phyloP scores from a whole-genome alignment of 1,140 invertebrate species.

The Maniola jurtina region DNA sequence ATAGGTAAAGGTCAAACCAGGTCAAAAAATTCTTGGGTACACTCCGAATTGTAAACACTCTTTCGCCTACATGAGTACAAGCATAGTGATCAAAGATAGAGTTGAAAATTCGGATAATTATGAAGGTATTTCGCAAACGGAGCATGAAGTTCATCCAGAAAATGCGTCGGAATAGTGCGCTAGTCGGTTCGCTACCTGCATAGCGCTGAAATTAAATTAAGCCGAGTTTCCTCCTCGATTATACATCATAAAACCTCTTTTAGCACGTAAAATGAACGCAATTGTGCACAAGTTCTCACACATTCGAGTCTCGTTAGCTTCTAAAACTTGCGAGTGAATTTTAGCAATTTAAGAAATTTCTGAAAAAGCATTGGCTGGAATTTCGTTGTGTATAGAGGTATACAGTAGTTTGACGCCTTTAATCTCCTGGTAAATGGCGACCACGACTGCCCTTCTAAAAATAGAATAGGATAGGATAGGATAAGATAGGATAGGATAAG shows the following conservation, averaged over 20 bases:
- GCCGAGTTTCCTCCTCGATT: slow-evolving; percentile 34
- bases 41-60: too few species aligned
- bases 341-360: slow-evolving; percentile 10
- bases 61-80: too few species aligned
- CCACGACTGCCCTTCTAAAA: too few species aligned
- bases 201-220: slow-evolving; percentile 35
- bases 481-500: too few species aligned
- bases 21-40: too few species aligned
- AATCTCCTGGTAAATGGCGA: too few species aligned
- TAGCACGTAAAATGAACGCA: slow-evolving; percentile 31
- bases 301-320: slow-evolving; percentile 28
- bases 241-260: slow-evolving; percentile 30
- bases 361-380: not conserved
- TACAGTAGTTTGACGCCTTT: too few species aligned
- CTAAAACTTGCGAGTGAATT: slow-evolving; percentile 25
- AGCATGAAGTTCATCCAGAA: not conserved
- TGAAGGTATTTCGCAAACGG: slow-evolving; percentile 4
- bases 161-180: slow-evolving; percentile 17
- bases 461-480: too few species aligned
- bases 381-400: not conserved
- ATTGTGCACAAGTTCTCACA: slow-evolving; percentile 24
- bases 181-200: slow-evolving; percentile 16
- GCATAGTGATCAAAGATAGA: not conserved
- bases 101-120: slow-evolving; percentile 18
- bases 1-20: too few species aligned